Base-by-base conservation (phyloP, 2,888 invertebrate species). In the Acronicta psi region DNA sequence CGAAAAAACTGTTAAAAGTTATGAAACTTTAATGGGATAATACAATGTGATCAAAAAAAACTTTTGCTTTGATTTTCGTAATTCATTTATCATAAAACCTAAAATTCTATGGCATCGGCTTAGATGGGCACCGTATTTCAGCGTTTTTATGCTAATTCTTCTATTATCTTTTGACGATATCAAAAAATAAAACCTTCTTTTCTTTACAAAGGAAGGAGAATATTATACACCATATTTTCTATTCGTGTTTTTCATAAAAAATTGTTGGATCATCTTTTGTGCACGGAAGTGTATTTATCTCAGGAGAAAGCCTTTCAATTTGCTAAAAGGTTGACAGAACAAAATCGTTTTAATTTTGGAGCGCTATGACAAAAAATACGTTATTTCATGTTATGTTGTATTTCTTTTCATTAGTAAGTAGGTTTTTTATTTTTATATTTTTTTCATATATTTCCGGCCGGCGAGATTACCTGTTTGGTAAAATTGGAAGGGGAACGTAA, bases 271-370 rank as follows among this genome's bases (percentile, higher is more conserved):
- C 46, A 41, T 61, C 69, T 71, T 52, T 52, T 51, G n/a, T 72
- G 75, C 46, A 65, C 67, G 11, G 20, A 54, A 46, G 42, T 72
- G 70, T 70, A 68, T 38, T 60, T 54, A 61, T 67, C 62, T 65
- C 59, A 41, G 14, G 52, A 66, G 59, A 65, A 71, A 69, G 71
- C 63, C 77, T 73, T 79, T 77, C 80, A 77, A 79, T 78, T 79
- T 69, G 64, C 75, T 79, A 79, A 79, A 79, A 79, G 78, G 78
- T 75, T 77, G 77, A 66, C 78, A 67, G 53, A 66, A 75, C 69
- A 64, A 69, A 65, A 73, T 49, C 69, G 56, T 78, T 77, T 79
- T 79, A 77, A 76, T 79, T 73, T 65, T 62, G 62, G 41, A 49
- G 29, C 51, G 44, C 34, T 63, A 45, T 52, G 42, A 64, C 55